These are phyloP conservation scores for Mimachlamys varia DNA, from an alignment of 2,888 invertebrate species.

Conservation along the genomic window DNA sequence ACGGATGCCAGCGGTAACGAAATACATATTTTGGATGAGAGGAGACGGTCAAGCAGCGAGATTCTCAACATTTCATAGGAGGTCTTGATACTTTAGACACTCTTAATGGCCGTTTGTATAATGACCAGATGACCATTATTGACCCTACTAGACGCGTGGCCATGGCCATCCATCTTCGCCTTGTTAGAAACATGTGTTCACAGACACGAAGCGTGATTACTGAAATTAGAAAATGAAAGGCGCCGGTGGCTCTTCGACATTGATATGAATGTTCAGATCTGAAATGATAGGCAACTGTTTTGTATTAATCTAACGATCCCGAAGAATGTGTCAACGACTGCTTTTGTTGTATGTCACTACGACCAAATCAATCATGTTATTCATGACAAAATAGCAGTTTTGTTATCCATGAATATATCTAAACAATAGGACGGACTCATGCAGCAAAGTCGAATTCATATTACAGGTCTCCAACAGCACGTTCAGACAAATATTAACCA, in stretches of 20 bases:
- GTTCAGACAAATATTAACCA: too few species aligned
- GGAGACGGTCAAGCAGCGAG: neutral
- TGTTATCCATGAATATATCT: too few species aligned
- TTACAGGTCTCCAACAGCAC: too few species aligned
- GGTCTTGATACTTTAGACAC: neutral
- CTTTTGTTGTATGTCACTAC: too few species aligned
- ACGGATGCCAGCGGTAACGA: neutral
- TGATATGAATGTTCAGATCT: neutral
- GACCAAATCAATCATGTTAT: too few species aligned
- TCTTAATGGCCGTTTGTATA: constrained; percentile 31
- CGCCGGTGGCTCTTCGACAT: neutral
- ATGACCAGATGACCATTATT: constrained; percentile 31
- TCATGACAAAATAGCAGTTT: too few species aligned
- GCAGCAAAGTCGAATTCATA: too few species aligned
- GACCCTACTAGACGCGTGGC: constrained; percentile 4
- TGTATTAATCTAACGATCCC: too few species aligned
- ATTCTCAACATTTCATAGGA: constrained; percentile 1
- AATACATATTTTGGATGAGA: neutral
- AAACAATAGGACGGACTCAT: too few species aligned
- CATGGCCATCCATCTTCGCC: constrained; percentile 13
- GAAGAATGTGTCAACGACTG: too few species aligned
- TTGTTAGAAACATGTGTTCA: constrained; percentile 3
- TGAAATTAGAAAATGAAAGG: neutral
- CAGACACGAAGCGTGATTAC: neutral
- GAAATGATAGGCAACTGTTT: too few species aligned